A percentile compares a stretch with the other conserved stretches of the same genome.
phyloP scores from a whole-genome alignment of 2,113 vertebrate genomes.

The Actinemys pallida region DNA sequence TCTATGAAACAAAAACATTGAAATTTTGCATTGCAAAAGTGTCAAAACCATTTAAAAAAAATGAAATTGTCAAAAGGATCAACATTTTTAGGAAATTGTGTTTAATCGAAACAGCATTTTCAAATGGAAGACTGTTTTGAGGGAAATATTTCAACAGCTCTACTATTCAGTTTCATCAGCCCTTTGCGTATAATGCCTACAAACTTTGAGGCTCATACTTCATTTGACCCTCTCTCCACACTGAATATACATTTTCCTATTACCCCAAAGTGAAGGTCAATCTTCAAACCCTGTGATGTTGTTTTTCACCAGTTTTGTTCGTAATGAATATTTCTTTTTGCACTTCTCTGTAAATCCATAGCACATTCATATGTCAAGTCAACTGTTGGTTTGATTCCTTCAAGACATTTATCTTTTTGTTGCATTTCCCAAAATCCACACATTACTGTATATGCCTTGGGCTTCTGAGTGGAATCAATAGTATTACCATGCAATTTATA shows the following conservation, averaged over 20 bases:
- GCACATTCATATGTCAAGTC: neutral
- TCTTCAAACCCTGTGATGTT: neutral
- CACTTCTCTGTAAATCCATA: neutral
- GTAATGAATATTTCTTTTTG: neutral
- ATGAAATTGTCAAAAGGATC: neutral
- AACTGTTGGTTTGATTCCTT: neutral
- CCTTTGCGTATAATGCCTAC: neutral
- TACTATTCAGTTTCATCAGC: neutral
- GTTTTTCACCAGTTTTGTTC: neutral
- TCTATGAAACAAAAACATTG: neutral
- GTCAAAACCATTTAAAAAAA: neutral
- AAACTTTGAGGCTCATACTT: neutral
- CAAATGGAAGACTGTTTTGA: neutral
- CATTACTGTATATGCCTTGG: neutral
- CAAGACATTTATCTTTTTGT: neutral
- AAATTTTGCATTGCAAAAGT: neutral
- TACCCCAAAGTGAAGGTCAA: neutral
- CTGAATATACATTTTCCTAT: neutral
- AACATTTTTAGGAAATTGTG: too few relatives aligned
- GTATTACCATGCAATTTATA: neutral
- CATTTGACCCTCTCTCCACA: neutral
- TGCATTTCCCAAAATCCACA: neutral
- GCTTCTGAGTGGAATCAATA: neutral
- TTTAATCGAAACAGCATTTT: neutral
- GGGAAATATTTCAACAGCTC: neutral